Evolutionary conservation across 2,797 vertebrate genomes (phyloP).

Genomic region (Acanthornis magna): DNA sequence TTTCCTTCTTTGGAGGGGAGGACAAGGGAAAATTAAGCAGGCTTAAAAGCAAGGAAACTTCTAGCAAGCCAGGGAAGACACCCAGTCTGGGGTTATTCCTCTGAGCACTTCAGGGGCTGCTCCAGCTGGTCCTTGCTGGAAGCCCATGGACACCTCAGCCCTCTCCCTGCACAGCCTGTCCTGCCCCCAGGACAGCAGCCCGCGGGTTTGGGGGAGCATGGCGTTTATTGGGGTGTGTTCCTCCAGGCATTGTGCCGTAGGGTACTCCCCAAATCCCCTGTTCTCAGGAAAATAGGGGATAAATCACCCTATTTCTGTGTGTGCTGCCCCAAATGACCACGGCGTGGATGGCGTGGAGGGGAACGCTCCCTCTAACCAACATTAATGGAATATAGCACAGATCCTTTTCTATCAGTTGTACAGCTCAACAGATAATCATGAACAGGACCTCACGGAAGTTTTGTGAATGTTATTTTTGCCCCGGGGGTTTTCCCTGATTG

Average conservation of each 20-base stretch:
- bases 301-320: rapidly evolving
- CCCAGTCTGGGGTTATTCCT: neutral
- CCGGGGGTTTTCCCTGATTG: neutral
- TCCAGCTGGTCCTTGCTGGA: neutral
- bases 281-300: rapidly evolving
- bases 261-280: rapidly evolving
- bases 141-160: neutral
- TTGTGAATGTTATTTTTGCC: rapidly evolving
- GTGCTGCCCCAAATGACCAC: neutral
- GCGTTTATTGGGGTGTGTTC: neutral
- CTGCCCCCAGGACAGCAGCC: neutral
- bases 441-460: neutral
- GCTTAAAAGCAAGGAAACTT: neutral
- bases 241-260: rapidly evolving
- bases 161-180: neutral
- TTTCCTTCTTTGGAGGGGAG: neutral
- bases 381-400: rapidly evolving
- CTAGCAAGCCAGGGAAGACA: neutral
- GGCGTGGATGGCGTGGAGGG: rapidly evolving
- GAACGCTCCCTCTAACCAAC: rapidly evolving
- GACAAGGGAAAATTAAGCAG: neutral
- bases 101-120: neutral
- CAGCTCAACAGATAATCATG: neutral
- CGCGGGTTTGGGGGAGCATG: rapidly evolving
- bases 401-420: neutral